Evolutionary conservation across 2,113 vertebrate genomes (phyloP).

Genomic region (Mohoua ochrocephala): DNA sequence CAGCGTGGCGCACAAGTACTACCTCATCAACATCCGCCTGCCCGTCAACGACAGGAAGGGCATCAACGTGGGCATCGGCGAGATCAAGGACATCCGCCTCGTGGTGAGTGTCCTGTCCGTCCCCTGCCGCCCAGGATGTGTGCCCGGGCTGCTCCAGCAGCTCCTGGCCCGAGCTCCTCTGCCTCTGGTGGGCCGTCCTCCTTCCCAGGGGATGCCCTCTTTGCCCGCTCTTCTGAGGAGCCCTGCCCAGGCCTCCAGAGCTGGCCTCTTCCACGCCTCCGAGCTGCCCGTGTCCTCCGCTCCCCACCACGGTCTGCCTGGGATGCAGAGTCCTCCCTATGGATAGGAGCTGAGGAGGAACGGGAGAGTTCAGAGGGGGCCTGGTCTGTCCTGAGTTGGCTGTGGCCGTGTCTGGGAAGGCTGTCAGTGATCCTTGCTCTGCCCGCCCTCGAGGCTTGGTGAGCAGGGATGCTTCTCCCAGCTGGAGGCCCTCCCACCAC

Average conservation of each 20-base stretch:
- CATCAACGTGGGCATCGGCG: conserved; percentile 91
- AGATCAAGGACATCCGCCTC: conserved; percentile 91
- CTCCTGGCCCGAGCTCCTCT: not conserved
- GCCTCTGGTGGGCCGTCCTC: rapidly evolving
- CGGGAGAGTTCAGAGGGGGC: not conserved
- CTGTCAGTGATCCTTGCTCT: not conserved
- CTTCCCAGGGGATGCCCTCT: not conserved
- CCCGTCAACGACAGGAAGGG: conserved; percentile 89
- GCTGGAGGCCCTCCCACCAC: not conserved
- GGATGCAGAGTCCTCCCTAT: rapidly evolving
- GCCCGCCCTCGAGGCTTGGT: not conserved
- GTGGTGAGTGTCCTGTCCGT: conserved; percentile 72
- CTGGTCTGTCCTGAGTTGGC: not conserved
- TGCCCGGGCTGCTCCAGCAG: not conserved
- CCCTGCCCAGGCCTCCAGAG: not conserved
- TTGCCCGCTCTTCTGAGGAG: not conserved
- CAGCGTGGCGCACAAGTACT: conserved; percentile 92
- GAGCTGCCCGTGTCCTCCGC: not conserved
- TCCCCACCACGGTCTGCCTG: not conserved
- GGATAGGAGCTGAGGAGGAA: not conserved
- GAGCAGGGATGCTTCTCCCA: not conserved
- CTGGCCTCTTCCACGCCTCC: not conserved
- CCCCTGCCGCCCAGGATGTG: rapidly evolving
- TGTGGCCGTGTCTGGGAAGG: not conserved
- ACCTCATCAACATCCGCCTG: conserved; percentile 93